Percentiles rank a stretch among this genome's conserved stretches.
Conservation (phyloP, 2,888 invertebrate species). For the Autographa pulchrina region DNA sequence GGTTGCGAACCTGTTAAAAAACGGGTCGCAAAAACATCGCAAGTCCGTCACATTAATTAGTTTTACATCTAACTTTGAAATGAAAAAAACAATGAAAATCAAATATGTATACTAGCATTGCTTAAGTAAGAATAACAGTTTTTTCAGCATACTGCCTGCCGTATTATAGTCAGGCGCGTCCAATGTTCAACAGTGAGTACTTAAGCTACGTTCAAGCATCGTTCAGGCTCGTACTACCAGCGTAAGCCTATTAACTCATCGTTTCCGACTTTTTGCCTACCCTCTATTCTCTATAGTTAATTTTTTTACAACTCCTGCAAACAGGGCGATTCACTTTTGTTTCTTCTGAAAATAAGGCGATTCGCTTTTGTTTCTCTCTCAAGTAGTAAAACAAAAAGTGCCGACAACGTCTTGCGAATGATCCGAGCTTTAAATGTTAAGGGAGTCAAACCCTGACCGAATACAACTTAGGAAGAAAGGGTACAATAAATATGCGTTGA, state of each 20-base stretch:
- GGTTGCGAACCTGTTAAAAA: no score
- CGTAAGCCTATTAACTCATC: constrained; percentile 43
- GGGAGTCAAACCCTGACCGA: constrained; percentile 22
- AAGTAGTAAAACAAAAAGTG: constrained; percentile 34
- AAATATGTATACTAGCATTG: background rate
- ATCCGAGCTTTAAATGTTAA: constrained; percentile 25
- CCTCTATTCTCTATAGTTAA: constrained; percentile 27
- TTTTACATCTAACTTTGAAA: background rate
- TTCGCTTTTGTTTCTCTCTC: constrained; percentile 14
- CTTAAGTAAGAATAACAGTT: background rate
- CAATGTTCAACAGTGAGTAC: constrained; percentile 29
- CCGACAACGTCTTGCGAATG: constrained; percentile 27
- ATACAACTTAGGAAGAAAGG: constrained; percentile 31
- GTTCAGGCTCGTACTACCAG: constrained; percentile 28
- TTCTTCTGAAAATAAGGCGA: background rate
- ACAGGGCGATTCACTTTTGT: constrained; percentile 7
- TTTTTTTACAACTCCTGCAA: constrained; percentile 31
- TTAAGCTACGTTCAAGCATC: constrained; percentile 40
- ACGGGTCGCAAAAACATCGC: no score
- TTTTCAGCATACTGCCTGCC: background rate
- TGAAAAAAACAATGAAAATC: background rate
- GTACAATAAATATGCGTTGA: constrained; percentile 42
- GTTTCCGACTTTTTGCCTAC: constrained; percentile 38
- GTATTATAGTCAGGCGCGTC: background rate
- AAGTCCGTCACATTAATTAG: no score